Percentiles rank a stretch among this genome's conserved stretches.
phyloP scores from a whole-genome alignment of 1,140 invertebrate genomes.

The Hycleus phaleratus region DNA sequence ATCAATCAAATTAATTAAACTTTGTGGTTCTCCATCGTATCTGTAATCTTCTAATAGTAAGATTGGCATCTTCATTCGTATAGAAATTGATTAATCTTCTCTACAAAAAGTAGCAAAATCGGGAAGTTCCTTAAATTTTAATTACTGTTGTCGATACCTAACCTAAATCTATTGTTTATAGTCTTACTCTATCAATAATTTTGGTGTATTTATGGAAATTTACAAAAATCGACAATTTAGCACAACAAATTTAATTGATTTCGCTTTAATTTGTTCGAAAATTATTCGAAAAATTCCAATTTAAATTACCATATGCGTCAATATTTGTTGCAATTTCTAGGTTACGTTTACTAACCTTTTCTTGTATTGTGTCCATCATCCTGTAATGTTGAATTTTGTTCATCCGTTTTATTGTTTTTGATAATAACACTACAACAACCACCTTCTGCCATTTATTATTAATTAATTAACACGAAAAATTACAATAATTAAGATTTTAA shows the following conservation, averaged over 20 bases:
- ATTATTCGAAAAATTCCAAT: not conserved
- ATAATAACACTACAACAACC: conserved; percentile 26
- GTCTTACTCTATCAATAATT: not conserved
- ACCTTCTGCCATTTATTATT: conserved; percentile 37
- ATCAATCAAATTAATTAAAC: conserved; percentile 21
- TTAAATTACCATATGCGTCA: not conserved
- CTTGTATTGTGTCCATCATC: no score
- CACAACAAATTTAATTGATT: no score
- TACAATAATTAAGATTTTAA: no score
- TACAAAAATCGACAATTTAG: no score
- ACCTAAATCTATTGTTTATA: not conserved
- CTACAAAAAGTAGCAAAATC: no score
- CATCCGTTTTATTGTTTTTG: conserved; percentile 19
- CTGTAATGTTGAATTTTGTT: no score
- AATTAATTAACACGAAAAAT: conserved; percentile 9
- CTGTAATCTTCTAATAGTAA: conserved; percentile 28
- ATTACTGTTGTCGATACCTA: not conserved
- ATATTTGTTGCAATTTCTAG: not conserved
- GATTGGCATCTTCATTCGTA: conserved; percentile 10
- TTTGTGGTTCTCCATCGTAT: conserved; percentile 20
- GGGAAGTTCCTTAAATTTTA: not conserved
- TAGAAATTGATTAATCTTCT: no score
- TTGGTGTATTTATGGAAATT: no score
- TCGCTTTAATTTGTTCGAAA: not conserved
- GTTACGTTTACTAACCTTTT: no score